phyloP scores from a whole-genome alignment of 2,888 invertebrate genomes.

The Aphidius colemani region DNA sequence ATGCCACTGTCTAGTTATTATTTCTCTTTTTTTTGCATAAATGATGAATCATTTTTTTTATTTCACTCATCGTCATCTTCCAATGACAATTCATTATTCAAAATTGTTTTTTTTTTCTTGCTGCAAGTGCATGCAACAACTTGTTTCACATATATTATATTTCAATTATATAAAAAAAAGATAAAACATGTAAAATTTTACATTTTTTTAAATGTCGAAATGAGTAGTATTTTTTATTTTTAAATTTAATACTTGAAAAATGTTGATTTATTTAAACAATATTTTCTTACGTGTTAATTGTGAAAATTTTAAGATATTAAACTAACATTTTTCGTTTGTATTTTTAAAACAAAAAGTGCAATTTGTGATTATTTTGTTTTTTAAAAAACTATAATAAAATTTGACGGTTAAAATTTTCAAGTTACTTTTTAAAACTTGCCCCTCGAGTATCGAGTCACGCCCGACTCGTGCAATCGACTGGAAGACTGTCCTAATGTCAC shows the following conservation, averaged over 20 bases:
- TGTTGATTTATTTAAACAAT: too few relatives aligned
- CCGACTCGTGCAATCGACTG: conserved; percentile 35
- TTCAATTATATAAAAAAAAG: background rate
- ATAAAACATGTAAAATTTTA: background rate
- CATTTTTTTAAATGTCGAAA: too few relatives aligned
- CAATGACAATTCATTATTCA: conserved; percentile 23
- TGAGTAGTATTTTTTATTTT: background rate
- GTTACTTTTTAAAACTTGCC: background rate
- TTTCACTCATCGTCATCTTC: conserved; percentile 27
- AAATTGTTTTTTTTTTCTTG: background rate
- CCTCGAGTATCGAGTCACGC: conserved; percentile 31
- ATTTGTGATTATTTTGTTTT: background rate
- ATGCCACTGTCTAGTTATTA: too few relatives aligned
- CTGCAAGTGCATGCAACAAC: conserved; percentile 25
- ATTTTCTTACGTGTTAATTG: too few relatives aligned
- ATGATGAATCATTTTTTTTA: conserved; percentile 43
- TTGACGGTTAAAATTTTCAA: conserved; percentile 1
- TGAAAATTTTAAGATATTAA: too few relatives aligned
- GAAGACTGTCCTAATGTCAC: conserved; percentile 34
- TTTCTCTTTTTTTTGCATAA: conserved; percentile 23
- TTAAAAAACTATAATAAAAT: background rate
- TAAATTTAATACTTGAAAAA: too few relatives aligned
- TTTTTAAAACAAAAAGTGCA: too few relatives aligned
- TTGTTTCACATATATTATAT: background rate
- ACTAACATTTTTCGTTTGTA: too few relatives aligned